Percentiles rank a stretch among this genome's conserved stretches.
Conservation (phyloP, 1,140 invertebrate genomes). For the Portunus trituberculatus region DNA sequence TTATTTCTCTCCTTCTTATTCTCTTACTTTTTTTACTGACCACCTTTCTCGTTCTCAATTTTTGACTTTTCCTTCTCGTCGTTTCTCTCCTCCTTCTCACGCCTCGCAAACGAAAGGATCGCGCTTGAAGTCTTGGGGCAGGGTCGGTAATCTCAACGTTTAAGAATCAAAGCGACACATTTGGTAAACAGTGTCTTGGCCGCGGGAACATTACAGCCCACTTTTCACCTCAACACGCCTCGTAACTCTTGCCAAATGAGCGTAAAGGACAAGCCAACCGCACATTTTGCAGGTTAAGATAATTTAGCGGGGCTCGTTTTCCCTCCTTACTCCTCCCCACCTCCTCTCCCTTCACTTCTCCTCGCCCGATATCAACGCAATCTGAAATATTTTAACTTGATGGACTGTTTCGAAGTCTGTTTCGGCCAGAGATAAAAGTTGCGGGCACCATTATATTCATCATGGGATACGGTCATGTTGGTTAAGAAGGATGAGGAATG, state of each 20-base stretch:
- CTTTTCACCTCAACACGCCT: background rate
- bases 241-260: background rate
- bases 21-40: no score
- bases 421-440: background rate
- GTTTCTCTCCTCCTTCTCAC: no score
- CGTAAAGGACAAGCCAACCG: background rate
- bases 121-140: no score
- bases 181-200: background rate
- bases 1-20: no score
- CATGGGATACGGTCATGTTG: background rate
- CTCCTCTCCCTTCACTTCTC: no score
- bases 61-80: no score
- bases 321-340: background rate
- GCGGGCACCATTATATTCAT: background rate
- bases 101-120: background rate
- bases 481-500: background rate
- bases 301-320: background rate
- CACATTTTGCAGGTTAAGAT: constrained; percentile 6
- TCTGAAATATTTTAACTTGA: no score
- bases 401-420: no score
- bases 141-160: no score
- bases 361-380: no score
- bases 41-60: no score
- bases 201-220: background rate
- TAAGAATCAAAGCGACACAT: background rate